phyloP scores from a whole-genome alignment of 2,797 vertebrate genomes.

The Myotis pilosus region DNA sequence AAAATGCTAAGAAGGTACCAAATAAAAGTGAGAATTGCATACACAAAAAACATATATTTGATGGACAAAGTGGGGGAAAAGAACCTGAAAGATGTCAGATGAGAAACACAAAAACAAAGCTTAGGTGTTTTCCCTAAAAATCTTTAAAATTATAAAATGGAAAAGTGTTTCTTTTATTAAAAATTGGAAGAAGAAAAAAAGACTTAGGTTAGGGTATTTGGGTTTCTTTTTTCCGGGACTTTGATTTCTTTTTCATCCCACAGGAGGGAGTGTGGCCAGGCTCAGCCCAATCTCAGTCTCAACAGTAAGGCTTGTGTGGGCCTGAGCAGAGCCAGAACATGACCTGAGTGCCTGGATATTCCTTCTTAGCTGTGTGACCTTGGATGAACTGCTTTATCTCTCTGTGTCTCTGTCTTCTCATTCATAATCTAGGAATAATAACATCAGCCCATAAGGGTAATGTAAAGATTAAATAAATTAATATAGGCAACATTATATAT shows the following conservation, averaged over 20 bases:
- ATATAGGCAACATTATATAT: background rate
- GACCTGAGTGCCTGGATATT: background rate
- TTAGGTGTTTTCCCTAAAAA: background rate
- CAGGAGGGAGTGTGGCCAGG: background rate
- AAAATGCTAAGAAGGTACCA: background rate
- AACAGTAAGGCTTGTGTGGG: background rate
- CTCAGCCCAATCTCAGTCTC: background rate
- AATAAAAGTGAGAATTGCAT: constrained; percentile 4
- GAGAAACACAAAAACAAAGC: background rate
- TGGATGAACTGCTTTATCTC: background rate
- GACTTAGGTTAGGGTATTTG: background rate
- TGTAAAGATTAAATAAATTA: constrained; percentile 4
- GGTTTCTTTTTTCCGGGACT: background rate
- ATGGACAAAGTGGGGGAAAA: background rate
- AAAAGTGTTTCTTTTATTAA: constrained; percentile 13
- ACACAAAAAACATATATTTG: background rate
- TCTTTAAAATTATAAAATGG: background rate
- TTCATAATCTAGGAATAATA: background rate
- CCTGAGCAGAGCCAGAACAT: background rate
- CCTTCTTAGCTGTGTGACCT: background rate
- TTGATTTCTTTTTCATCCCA: background rate
- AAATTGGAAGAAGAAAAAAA: constrained; percentile 38
- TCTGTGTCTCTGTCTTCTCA: constrained; percentile 15
- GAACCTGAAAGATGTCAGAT: background rate
- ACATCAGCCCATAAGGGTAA: background rate